A percentile compares a stretch with the other conserved stretches of the same genome.
Evolutionary conservation across 2,888 invertebrate genomes (phyloP).

Genomic region (Selenia dentaria): DNA sequence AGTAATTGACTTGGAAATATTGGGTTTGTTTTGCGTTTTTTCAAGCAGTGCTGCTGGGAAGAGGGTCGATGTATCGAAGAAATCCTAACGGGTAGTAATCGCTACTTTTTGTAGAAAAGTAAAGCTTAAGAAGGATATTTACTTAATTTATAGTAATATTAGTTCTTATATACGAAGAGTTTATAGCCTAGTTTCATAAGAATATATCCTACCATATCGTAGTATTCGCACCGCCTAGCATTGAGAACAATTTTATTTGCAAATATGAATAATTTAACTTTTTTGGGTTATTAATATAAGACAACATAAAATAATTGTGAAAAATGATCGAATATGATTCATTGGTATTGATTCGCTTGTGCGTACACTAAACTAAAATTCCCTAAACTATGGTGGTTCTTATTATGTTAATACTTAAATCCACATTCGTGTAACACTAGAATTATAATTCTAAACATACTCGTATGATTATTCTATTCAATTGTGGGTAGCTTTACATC

Average conservation of each 20-base stretch:
- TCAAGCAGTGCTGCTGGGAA: slow-evolving; percentile 52
- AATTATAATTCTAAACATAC: too few species aligned
- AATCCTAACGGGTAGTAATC: slow-evolving; percentile 55
- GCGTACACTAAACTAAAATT: too few species aligned
- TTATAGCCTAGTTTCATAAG: slow-evolving; percentile 82
- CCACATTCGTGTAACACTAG: too few species aligned
- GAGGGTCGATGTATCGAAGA: slow-evolving; percentile 54
- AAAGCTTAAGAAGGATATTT: slow-evolving; percentile 76
- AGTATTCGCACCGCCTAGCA: slow-evolving; percentile 32
- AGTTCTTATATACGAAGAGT: slow-evolving; percentile 68
- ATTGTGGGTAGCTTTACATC: too few species aligned
- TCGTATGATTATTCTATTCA: too few species aligned
- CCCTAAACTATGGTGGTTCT: too few species aligned
- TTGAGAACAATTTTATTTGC: slow-evolving; percentile 12
- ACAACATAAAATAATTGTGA: too few species aligned
- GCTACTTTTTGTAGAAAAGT: slow-evolving; percentile 74
- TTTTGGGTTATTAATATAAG: too few species aligned
- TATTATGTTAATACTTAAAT: too few species aligned
- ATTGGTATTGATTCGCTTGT: too few species aligned
- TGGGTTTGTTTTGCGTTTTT: slow-evolving; percentile 72
- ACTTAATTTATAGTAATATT: slow-evolving; percentile 63
- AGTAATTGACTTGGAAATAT: slow-evolving; percentile 93
- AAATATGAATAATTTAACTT: too few species aligned
- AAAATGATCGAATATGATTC: too few species aligned
- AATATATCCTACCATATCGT: slow-evolving; percentile 57